A percentile compares a stretch with the other conserved stretches of the same genome.
Evolutionary conservation across 2,113 vertebrate species (phyloP).

Genomic region (Excalfactoria chinensis): DNA sequence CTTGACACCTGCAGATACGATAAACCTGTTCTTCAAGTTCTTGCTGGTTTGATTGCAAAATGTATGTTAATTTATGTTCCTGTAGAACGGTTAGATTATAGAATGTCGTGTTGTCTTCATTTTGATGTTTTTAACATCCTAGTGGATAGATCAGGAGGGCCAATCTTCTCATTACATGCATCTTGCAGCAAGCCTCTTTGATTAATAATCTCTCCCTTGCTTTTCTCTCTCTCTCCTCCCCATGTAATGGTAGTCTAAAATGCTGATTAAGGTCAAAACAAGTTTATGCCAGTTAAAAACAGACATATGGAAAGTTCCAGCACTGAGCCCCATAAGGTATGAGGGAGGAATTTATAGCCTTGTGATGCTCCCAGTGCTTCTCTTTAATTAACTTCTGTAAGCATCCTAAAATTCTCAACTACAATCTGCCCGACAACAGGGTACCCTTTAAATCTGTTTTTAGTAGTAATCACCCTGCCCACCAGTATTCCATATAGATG

Average conservation of each 20-base stretch:
- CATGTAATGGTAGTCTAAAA: constrained; percentile 37
- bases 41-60: constrained; percentile 46
- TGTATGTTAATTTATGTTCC: constrained; percentile 41
- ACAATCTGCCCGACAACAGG: constrained; percentile 70
- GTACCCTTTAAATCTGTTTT: constrained; percentile 40
- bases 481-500: not conserved
- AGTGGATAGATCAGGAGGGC: not conserved
- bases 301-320: constrained; percentile 69
- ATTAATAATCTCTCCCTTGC: not conserved
- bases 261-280: constrained; percentile 67
- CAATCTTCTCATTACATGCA: not conserved
- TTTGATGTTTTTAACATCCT: constrained; percentile 13
- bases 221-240: not conserved
- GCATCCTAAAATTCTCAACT: constrained; percentile 65
- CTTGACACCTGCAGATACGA: constrained; percentile 55
- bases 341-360: constrained; percentile 68
- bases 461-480: constrained; percentile 11
- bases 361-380: constrained; percentile 26
- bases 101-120: not conserved
- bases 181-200: not conserved
- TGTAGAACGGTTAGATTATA: constrained; percentile 43
- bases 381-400: constrained; percentile 70
- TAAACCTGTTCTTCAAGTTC: constrained; percentile 28
- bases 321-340: constrained; percentile 52
- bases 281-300: constrained; percentile 71